phyloP scores from a whole-genome alignment of 2,888 invertebrate genomes.

The Acronicta leporina region DNA sequence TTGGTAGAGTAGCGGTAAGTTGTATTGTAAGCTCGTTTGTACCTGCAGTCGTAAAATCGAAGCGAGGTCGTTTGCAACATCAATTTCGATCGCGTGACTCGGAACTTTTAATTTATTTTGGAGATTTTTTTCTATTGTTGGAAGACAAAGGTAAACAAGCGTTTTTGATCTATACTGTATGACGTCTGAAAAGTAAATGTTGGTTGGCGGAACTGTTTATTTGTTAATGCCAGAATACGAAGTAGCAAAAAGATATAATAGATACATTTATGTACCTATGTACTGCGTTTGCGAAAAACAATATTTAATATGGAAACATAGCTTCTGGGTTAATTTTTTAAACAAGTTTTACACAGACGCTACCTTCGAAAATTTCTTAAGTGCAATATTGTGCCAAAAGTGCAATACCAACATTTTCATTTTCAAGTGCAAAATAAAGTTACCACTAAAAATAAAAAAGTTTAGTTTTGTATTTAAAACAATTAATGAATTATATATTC shows the following conservation, averaged over 20 bases:
- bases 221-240: conserved; percentile 25
- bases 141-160: conserved; percentile 29
- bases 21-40: conserved; percentile 63
- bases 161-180: background rate
- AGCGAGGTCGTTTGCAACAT: conserved; percentile 33
- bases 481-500: too few species aligned
- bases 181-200: background rate
- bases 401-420: too few species aligned
- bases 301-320: too few species aligned
- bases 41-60: conserved; percentile 59
- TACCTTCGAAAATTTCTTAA: too few species aligned
- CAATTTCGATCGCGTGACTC: conserved; percentile 41
- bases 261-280: too few species aligned
- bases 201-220: conserved; percentile 22
- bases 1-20: conserved; percentile 81
- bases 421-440: too few species aligned
- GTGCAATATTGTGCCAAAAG: too few species aligned
- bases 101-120: conserved; percentile 42
- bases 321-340: too few species aligned
- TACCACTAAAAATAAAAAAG: too few species aligned
- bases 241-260: too few species aligned
- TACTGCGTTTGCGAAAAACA: conserved; percentile 10
- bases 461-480: too few species aligned
- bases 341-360: too few species aligned
- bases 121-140: conserved; percentile 12